Evolutionary conservation across 2,113 vertebrate genomes (phyloP).

Genomic region (Lampris megalopsis): DNA sequence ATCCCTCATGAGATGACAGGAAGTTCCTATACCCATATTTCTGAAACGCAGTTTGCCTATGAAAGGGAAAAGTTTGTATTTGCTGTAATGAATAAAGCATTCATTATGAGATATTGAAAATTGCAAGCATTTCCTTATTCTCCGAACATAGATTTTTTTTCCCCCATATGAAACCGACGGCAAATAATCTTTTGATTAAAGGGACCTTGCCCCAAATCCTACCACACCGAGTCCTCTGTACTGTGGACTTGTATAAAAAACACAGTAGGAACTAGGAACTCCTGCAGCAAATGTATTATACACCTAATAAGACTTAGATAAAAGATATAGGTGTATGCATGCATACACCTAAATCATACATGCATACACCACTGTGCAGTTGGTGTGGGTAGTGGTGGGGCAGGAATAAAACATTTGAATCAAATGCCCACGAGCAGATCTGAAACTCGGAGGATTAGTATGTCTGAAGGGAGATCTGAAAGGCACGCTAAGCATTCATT

Average conservation of each 20-base stretch:
- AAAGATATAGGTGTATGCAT: too few relatives aligned
- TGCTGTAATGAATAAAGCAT: not conserved
- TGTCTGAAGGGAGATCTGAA: too few relatives aligned
- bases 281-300: too few relatives aligned
- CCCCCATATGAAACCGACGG: not conserved
- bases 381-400: not conserved
- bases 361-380: not conserved
- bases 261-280: too few relatives aligned
- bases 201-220: too few relatives aligned
- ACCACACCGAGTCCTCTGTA: too few relatives aligned
- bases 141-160: not conserved
- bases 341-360: not conserved
- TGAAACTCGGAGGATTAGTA: not conserved
- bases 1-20: too few relatives aligned
- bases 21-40: too few relatives aligned
- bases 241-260: too few relatives aligned
- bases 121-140: not conserved
- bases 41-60: too few relatives aligned
- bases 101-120: not conserved
- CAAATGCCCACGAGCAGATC: not conserved
- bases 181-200: too few relatives aligned
- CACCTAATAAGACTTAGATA: too few relatives aligned
- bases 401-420: not conserved
- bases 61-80: not conserved
- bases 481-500: not conserved